Conservation (phyloP, 2,797 vertebrate species). For the Esox lucius region DNA sequence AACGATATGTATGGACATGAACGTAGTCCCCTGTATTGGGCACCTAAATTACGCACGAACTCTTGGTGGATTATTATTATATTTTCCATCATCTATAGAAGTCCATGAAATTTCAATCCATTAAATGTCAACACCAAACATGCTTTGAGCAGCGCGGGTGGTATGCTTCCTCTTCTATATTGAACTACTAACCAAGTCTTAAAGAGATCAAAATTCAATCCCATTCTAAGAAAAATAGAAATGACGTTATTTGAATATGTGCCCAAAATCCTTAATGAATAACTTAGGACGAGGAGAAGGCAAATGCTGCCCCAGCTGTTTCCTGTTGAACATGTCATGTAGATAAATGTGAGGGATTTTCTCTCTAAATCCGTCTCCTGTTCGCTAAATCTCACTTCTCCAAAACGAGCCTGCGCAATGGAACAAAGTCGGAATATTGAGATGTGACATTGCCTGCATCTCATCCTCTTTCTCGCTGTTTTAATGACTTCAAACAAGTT, state of each 20-base stretch:
- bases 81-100: conserved; percentile 26
- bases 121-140: conserved; percentile 44
- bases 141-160: conserved; percentile 45
- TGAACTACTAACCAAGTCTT: conserved; percentile 71
- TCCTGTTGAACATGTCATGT: conserved; percentile 99
- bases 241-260: conserved; percentile 98
- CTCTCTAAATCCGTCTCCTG: conserved; percentile 99
- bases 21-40: neutral
- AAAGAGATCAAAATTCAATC: conserved; percentile 79
- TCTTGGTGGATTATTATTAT: conserved; percentile 18
- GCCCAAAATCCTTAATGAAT: conserved; percentile 99
- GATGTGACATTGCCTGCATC: conserved; percentile 99
- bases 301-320: conserved; percentile 99
- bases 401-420: conserved; percentile 99
- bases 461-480: conserved; percentile 88
- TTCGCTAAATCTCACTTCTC: conserved; percentile 99
- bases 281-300: conserved; percentile 98
- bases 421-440: conserved; percentile 99
- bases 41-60: conserved; percentile 32
- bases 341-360: conserved; percentile 99
- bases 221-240: conserved; percentile 70
- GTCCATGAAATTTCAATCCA: conserved; percentile 6
- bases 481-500: conserved; percentile 99
- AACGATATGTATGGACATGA: neutral
- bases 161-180: conserved; percentile 46